Conservation (phyloP, 2,888 invertebrate genomes). For the Caenorhabditis sp. region DNA sequence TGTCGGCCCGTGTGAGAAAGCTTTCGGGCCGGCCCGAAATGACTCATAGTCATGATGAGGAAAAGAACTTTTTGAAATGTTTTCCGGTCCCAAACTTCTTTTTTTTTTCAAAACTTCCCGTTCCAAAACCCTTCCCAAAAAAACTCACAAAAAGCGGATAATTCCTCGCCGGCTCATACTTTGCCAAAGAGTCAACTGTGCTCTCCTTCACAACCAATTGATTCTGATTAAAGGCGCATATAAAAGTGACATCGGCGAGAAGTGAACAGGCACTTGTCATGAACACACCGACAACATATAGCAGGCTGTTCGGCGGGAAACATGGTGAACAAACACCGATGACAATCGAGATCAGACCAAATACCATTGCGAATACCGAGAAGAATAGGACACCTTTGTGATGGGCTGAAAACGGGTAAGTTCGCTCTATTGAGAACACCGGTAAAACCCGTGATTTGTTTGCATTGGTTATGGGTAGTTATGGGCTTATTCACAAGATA, state of each 20-base stretch:
- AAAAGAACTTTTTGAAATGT: no score
- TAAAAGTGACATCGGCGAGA: conserved; percentile 50
- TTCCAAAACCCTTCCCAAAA: not conserved
- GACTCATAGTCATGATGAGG: no score
- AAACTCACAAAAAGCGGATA: conserved; percentile 18
- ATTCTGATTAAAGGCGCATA: conserved; percentile 43
- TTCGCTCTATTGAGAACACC: no score
- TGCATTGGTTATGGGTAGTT: no score
- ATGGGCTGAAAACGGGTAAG: conserved; percentile 57
- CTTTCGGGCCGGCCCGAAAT: no score
- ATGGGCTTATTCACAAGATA: no score
- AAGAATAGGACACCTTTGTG: conserved; percentile 61
- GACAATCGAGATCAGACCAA: conserved; percentile 46
- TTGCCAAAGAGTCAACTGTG: no score
- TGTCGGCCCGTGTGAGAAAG: no score
- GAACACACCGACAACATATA: conserved; percentile 56
- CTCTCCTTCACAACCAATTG: conserved; percentile 6
- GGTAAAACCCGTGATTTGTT: no score
- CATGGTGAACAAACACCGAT: conserved; percentile 58
- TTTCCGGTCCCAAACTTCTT: no score
- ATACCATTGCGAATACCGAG: conserved; percentile 55
- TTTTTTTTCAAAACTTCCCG: no score
- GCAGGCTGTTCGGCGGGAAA: conserved; percentile 56
- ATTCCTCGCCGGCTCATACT: not conserved
- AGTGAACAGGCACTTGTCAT: conserved; percentile 57